Evolutionary conservation across 2,113 vertebrate genomes (phyloP).

Genomic region (Morone chrysops): DNA sequence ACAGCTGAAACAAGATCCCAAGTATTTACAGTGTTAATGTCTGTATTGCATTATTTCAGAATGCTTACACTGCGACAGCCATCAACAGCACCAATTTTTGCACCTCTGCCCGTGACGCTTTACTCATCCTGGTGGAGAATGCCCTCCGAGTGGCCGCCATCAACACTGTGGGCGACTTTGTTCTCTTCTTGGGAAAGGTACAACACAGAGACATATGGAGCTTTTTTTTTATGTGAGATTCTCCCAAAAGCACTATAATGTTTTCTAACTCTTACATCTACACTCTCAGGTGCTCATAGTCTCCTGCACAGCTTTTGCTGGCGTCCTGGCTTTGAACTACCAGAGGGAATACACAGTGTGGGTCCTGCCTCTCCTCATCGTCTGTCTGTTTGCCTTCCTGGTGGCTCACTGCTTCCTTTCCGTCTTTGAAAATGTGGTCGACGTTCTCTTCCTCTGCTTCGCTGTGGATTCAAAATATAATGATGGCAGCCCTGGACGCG

Average conservation of each 20-base stretch:
- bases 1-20: neutral
- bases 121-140: conserved; percentile 95
- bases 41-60: conserved; percentile 80
- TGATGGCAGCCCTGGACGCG: conserved; percentile 93
- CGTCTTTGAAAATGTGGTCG: conserved; percentile 97
- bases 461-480: conserved; percentile 97
- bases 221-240: neutral
- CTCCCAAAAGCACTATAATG: too few species aligned
- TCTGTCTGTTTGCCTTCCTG: conserved; percentile 96
- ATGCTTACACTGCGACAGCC: conserved; percentile 96
- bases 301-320: conserved; percentile 92
- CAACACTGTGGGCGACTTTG: conserved; percentile 98
- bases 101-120: conserved; percentile 95
- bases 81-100: conserved; percentile 99
- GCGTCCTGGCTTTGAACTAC: conserved; percentile 95
- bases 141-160: conserved; percentile 94
- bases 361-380: conserved; percentile 96
- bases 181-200: conserved; percentile 98
- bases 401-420: conserved; percentile 99
- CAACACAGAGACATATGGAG: neutral
- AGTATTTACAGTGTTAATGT: neutral
- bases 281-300: conserved; percentile 90
- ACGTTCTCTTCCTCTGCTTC: conserved; percentile 98
- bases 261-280: neutral
- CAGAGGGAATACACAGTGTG: conserved; percentile 96